phyloP scores from a whole-genome alignment of 2,113 vertebrate genomes.

The Enhydra lutris region DNA sequence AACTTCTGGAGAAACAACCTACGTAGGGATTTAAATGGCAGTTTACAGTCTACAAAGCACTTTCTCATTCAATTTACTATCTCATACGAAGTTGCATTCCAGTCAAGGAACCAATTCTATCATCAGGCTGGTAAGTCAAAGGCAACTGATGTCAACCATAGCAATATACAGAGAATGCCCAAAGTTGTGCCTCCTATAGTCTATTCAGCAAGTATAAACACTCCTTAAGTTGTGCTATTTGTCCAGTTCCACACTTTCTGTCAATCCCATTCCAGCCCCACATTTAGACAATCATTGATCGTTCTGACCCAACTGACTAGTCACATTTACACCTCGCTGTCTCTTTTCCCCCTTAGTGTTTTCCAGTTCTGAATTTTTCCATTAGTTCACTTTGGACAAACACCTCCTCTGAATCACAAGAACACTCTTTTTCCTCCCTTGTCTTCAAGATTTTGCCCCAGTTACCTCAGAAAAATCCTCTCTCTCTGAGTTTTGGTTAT shows the following conservation, averaged over 20 bases:
- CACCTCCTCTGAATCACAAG: background rate
- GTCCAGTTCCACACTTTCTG: background rate
- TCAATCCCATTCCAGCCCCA: background rate
- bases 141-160: background rate
- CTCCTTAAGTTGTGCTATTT: background rate
- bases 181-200: background rate
- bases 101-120: background rate
- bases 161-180: background rate
- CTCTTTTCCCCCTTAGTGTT: background rate
- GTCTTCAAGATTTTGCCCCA: background rate
- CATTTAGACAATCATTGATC: background rate
- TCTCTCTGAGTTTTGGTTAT: background rate
- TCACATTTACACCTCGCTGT: background rate
- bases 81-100: background rate
- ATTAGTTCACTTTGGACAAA: background rate
- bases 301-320: background rate
- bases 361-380: background rate
- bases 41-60: conserved; percentile 1
- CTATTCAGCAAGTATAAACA: background rate
- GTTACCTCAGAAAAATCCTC: background rate
- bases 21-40: background rate
- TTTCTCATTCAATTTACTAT: conserved; percentile 9
- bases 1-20: background rate
- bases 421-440: background rate
- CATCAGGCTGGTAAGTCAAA: background rate